Base-by-base conservation (phyloP, 1,140 invertebrate species). In the Hycleus phaleratus region DNA sequence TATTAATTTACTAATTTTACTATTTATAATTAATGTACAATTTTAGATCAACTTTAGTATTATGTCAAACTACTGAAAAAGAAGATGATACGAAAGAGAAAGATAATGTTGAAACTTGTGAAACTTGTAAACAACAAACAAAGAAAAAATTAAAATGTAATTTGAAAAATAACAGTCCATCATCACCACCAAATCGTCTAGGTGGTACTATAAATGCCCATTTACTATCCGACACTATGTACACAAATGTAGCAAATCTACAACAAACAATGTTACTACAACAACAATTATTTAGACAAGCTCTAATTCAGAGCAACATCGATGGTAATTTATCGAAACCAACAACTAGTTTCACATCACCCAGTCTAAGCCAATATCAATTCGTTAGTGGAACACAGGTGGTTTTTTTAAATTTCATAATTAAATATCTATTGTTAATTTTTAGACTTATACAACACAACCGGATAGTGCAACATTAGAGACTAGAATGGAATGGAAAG, bases 401-500 rank as follows among this genome's bases (percentile, higher is more conserved):
- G 56, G 25, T 18, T 40, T 18, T 1, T 18, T 18, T 18, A 1
- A 18, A 18, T 18, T 18, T 18, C 2, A 18, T n/a, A 50, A 50
- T 18, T 42, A 38, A n/a, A 18, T 12, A 26, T 24, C 25, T 12
- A 5, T 26, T n/a, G 10, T 7, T 6, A 2, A 7, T 26, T 56
- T 61, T 42, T 43, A 68, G 66, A 61, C 50, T 54, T 59, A 66
- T 40, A 61, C 61, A 3, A 58, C 48, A 68, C 70, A 9, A 64
- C 65, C 12, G 62, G 68, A 69, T 62, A 39, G 70, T 63, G 32
- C 65, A 11, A 66, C 61, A 32, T 56, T 68, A 43, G 78, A 79
- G 42, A 72, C 76, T 0, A 74, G 75, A 49, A 87, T 87, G 85
- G 85, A 88, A 58, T 88, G 86, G 86, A 87, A 90, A 68, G 87